A percentile compares a stretch with the other conserved stretches of the same genome.
Evolutionary conservation across 2,113 vertebrate species (phyloP).

Genomic region (Macaca mulatta): DNA sequence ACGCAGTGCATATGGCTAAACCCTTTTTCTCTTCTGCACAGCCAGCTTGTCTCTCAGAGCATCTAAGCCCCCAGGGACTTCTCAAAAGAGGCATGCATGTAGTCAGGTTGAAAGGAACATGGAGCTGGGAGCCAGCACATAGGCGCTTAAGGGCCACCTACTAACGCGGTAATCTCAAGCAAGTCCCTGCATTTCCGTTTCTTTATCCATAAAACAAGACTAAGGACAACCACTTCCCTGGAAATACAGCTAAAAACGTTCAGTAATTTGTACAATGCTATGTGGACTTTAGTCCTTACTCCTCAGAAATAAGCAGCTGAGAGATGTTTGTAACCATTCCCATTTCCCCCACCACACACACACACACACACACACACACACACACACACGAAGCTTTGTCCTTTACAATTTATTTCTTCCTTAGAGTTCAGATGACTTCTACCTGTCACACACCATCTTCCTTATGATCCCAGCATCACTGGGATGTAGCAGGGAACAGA

Average conservation of each 20-base stretch:
- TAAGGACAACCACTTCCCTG: not conserved
- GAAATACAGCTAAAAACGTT: not conserved
- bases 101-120: not conserved
- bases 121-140: not conserved
- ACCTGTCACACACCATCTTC: not conserved
- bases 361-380: too few relatives aligned
- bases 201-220: not conserved
- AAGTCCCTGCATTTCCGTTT: not conserved
- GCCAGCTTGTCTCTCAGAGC: not conserved
- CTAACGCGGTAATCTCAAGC: not conserved
- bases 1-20: not conserved
- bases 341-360: not conserved
- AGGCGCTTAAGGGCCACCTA: conserved; percentile 1
- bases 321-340: not conserved
- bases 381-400: not conserved
- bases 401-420: not conserved
- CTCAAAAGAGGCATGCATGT: not conserved
- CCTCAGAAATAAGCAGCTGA: not conserved
- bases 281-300: not conserved
- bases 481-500: too few relatives aligned
- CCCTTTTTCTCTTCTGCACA: not conserved
- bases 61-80: not conserved
- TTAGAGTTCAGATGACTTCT: not conserved
- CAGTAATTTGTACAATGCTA: not conserved
- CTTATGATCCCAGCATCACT: not conserved